A percentile compares a stretch with the other conserved stretches of the same genome.
Conservation (phyloP, 1,140 invertebrate species). For the Streblospio benedicti region DNA sequence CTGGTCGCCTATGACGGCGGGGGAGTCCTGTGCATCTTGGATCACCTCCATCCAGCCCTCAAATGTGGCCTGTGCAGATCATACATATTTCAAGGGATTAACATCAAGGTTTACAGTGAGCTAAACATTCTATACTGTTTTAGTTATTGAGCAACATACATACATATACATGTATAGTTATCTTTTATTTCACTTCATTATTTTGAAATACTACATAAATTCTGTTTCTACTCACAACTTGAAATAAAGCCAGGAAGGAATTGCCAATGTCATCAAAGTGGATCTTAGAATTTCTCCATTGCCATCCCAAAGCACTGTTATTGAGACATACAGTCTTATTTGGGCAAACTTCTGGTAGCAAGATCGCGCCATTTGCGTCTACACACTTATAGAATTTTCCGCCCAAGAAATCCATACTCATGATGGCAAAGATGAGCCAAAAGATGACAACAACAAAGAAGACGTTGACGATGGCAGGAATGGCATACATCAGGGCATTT, state of each 20-base stretch:
- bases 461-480: conserved; percentile 91
- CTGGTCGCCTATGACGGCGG: conserved; percentile 76
- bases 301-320: conserved; percentile 72
- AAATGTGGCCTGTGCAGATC: conserved; percentile 80
- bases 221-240: conserved; percentile 58
- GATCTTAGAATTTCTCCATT: conserved; percentile 92
- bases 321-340: conserved; percentile 50
- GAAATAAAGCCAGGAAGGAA: conserved; percentile 92
- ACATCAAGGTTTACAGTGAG: not conserved
- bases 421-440: conserved; percentile 87
- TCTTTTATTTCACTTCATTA: not conserved
- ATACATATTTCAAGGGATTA: conserved; percentile 3
- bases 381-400: conserved; percentile 90
- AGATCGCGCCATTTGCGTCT: conserved; percentile 53
- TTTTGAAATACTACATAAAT: not conserved
- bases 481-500: conserved; percentile 86
- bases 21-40: conserved; percentile 92
- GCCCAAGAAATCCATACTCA: conserved; percentile 81
- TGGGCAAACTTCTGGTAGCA: conserved; percentile 19
- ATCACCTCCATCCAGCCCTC: conserved; percentile 87
- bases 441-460: conserved; percentile 81
- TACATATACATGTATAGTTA: not conserved
- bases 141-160: not conserved
- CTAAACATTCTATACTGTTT: not conserved
- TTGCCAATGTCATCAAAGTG: conserved; percentile 97